Percentiles rank a stretch among this genome's conserved stretches.
These are phyloP conservation scores for Polydrusus pterygomalis DNA, from an alignment of 2,888 invertebrate species.

Conservation along the genomic window DNA sequence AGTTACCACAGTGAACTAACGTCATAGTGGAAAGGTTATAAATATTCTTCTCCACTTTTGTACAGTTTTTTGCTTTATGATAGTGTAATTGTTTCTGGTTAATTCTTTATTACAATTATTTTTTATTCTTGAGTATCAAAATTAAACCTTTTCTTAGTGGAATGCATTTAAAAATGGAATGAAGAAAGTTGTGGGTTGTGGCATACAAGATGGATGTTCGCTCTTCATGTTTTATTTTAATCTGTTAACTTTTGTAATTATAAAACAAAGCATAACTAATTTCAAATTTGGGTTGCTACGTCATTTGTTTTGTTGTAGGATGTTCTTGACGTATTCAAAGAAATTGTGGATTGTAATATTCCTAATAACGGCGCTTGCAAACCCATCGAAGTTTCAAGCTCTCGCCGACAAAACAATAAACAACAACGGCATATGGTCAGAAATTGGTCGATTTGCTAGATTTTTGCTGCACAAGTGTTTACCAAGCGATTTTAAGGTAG, in stretches of 20 bases:
- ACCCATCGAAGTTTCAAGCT: constrained; percentile 24
- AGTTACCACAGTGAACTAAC: too few relatives aligned
- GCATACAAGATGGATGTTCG: too few relatives aligned
- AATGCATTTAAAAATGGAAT: too few relatives aligned
- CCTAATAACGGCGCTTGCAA: constrained; percentile 2
- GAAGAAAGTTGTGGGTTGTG: too few relatives aligned
- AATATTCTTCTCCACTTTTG: too few relatives aligned
- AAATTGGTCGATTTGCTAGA: constrained; percentile 61
- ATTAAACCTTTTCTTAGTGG: too few relatives aligned
- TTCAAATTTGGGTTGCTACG: not conserved
- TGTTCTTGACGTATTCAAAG: not conserved
- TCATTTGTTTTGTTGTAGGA: constrained; percentile 20
- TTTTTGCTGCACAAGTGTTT: constrained; percentile 61
- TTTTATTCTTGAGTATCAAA: too few relatives aligned
- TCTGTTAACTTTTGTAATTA: not conserved
- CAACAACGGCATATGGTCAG: constrained; percentile 38
- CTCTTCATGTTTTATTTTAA: too few relatives aligned
- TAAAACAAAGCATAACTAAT: not conserved
- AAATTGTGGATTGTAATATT: constrained; percentile 22
- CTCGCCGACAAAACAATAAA: constrained; percentile 9
- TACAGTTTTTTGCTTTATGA: too few relatives aligned
- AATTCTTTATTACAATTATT: too few relatives aligned
- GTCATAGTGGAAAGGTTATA: too few relatives aligned
- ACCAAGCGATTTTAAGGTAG: constrained; percentile 46
- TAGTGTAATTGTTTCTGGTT: too few relatives aligned